Evolutionary conservation across 2,113 vertebrate genomes (phyloP), one percentile per base, ranked within the genome.

Genomic region (Ginglymostoma cirratum): DNA sequence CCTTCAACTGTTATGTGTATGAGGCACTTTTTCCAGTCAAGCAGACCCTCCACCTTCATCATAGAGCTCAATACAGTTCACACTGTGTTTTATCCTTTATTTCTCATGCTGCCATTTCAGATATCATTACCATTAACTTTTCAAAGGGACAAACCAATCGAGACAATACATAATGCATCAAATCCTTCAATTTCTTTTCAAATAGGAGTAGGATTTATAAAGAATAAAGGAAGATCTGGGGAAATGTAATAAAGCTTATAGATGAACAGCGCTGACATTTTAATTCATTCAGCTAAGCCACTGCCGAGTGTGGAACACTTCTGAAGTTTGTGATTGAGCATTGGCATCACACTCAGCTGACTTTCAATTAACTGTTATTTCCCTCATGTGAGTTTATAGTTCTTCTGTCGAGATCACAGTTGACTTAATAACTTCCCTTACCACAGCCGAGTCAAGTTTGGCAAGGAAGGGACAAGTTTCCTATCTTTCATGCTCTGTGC

Each of bases 241-340:
- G 94, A 95, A 95, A 95, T 95, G 94, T 95, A 95, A 95, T 95
- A 95, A 95, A 95, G 94, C 94, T 72, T 76, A 45, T 30, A 70
- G 69, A 95, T 95, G 94, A 95, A 52, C 69, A 95, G 94, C 67
- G 2, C 12, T 95, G 94, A 95, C 94, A 95, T 95, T 95, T 94
- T 95, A 95, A 95, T 95, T 95, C 94, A 70, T 95, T 76, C 94
- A 52, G 67, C 94, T 72, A 76, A 95, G 67, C 67, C 45, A 52
- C 17, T 52, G 67, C 45, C 10, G 21, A 72, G 89, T 61, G 3
- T 65, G 30, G n/a, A 66, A 38, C 66, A 69, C 94, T 76, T 76
- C 48, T 72, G 94, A 72, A 95, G 94, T 72, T 95, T 30, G 67
- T 70, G 93, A 95, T 95, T 95, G 94, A 95, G 23, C 69, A 8